These are phyloP conservation scores for Taurulus bubalis DNA, from an alignment of 2,113 vertebrate species.

Conservation along the genomic window DNA sequence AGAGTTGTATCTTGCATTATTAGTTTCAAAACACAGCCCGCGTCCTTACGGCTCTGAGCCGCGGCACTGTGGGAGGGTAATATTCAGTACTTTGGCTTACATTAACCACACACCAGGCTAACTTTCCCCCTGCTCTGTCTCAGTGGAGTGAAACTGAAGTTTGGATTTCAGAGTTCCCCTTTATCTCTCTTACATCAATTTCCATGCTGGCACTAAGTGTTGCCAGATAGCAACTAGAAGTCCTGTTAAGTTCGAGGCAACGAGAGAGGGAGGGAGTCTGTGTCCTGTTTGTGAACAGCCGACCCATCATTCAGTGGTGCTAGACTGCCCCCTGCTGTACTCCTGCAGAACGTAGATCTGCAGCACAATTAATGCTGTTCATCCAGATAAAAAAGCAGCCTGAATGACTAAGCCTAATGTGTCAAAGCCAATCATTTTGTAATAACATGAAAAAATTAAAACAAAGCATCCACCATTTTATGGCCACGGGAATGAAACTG, in stretches of 20 bases:
- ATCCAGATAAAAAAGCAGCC: slow-evolving; percentile 28
- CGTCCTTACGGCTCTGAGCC: slow-evolving; percentile 70
- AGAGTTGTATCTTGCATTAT: slow-evolving; percentile 66
- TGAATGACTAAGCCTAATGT: slow-evolving; percentile 19
- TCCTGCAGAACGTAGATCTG: slow-evolving; percentile 30
- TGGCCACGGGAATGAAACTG: not conserved
- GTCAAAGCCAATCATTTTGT: slow-evolving; percentile 40
- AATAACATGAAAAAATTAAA: slow-evolving; percentile 30
- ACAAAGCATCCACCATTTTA: slow-evolving; percentile 32
- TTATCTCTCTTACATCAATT: slow-evolving; percentile 82
- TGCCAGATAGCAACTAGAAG: slow-evolving; percentile 80
- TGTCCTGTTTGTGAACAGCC: slow-evolving; percentile 76
- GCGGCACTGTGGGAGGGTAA: slow-evolving; percentile 80
- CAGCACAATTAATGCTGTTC: slow-evolving; percentile 27
- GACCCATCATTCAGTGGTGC: slow-evolving; percentile 69
- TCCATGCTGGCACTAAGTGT: slow-evolving; percentile 82
- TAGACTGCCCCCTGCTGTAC: slow-evolving; percentile 85
- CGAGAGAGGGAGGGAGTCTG: slow-evolving; percentile 48
- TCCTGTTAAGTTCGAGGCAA: slow-evolving; percentile 78
- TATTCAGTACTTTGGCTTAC: slow-evolving; percentile 82
- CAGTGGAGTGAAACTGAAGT: slow-evolving; percentile 81
- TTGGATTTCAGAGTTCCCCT: slow-evolving; percentile 82
- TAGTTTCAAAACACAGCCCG: slow-evolving; percentile 75
- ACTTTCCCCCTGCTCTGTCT: slow-evolving; percentile 79
- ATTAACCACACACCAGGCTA: slow-evolving; percentile 82